Conservation (phyloP, 2,113 vertebrate genomes). For the Calyptommatus sinebrachiatus region DNA sequence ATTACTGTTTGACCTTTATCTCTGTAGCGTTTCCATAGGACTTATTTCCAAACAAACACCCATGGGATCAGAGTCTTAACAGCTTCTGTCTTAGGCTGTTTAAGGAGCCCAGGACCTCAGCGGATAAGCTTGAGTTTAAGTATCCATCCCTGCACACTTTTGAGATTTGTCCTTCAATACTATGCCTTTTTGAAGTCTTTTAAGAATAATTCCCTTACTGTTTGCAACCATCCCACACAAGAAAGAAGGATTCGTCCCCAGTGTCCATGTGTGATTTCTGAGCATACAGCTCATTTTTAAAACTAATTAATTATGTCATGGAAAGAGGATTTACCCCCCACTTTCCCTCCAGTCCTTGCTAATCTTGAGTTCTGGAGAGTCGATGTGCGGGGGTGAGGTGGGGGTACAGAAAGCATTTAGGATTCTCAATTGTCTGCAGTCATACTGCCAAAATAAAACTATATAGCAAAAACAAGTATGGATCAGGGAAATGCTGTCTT, state of each 20-base stretch:
- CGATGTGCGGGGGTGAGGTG: not conserved
- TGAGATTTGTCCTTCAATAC: constrained; percentile 17
- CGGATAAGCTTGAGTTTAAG: constrained; percentile 1
- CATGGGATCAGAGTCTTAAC: constrained; percentile 4
- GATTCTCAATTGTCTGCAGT: constrained; percentile 51
- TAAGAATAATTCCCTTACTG: constrained; percentile 26
- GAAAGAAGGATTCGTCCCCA: constrained; percentile 2
- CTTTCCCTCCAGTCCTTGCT: constrained; percentile 42
- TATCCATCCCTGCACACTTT: constrained; percentile 4
- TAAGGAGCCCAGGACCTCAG: not conserved
- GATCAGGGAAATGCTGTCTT: constrained; percentile 44
- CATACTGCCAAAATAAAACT: constrained; percentile 58
- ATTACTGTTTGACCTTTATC: not conserved
- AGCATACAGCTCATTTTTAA: constrained; percentile 36
- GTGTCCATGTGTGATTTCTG: constrained; percentile 28
- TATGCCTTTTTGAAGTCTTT: constrained; percentile 4
- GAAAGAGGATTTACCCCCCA: constrained; percentile 51
- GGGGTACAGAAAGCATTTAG: constrained; percentile 45
- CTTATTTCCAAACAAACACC: not conserved
- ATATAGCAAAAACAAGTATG: constrained; percentile 59
- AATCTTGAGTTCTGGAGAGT: constrained; percentile 66
- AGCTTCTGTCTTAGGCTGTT: not conserved
- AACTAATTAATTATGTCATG: constrained; percentile 53
- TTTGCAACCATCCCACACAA: rapidly evolving
- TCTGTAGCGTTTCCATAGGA: not conserved